Evolutionary conservation across 2,113 vertebrate species (phyloP), one percentile per base, ranked within the genome.

Genomic region (Pseudorasbora parva): DNA sequence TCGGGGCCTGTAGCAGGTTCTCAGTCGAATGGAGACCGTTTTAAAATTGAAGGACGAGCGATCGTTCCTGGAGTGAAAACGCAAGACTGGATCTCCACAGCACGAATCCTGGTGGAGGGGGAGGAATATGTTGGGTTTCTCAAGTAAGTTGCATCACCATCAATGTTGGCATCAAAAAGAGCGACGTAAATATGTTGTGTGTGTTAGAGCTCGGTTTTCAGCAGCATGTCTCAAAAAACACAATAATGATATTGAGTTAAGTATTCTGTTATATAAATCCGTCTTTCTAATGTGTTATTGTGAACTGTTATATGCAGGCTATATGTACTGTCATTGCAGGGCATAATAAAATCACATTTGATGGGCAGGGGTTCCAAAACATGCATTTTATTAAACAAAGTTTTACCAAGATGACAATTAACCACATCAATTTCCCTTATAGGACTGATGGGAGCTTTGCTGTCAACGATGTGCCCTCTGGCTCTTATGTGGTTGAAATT

Each of bases 371-470:
- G 14, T 33, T 64, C 27, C 7, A 9, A 37, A 68, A 37, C 64
- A 21, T 19, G 3, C 60, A 14, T n/a, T 54, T 54, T 54, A 17
- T 64, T 64, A 64, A 37, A 66, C 30, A 0, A 54, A 17, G 51
- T 66, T 64, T 64, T 64, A 6, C 27, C 15, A 19, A 37, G 27
- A 15, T 43, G n/a, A 25, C 75, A 21, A 10, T 79, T 15, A 74
- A n/a, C 54, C 5, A 54, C 33, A 15, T 5, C 0, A 10, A 27
- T 62, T 86, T 90, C 78, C 86, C 89, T 92, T 85, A 41, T 85
- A 99, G 98, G 93, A 98, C 94, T 72, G 98, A 99, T 91, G 98
- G 98, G 71, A 98, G 97, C 90, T 99, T 99, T 85, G 95, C 96
- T 30, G 98, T 99, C 88, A 97, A 99, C 74, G 97, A 99, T 86